Base-by-base conservation (phyloP, 2,888 invertebrate genomes). In the Alitta virens region DNA sequence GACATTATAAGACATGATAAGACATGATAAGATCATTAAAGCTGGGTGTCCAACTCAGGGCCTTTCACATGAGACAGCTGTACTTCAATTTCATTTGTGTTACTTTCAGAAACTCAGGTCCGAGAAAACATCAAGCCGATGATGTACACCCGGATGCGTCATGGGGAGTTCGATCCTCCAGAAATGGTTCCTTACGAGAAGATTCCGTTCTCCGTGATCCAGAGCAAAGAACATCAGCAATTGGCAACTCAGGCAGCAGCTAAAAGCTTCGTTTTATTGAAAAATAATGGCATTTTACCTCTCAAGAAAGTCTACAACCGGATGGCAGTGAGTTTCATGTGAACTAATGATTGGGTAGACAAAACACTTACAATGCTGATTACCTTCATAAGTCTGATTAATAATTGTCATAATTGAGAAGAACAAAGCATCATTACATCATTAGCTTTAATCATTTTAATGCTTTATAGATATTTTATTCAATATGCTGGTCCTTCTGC, bases 161-260 rank as follows among this genome's bases (percentile, higher is more conserved):
- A 70, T 5, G 72, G 72, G 18, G 66, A 68, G 50, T 72, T 72
- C 60, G 72, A 72, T 60, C 72, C 72, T 16, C 56, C 58, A 3
- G 55, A 49, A n/a, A 74, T 75, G 74, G 77, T 76, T 64, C 78
- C 78, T 0, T 78, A 77, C 63, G 59, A 57, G 23, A 57, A 56
- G 12, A 63, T 75, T 27, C 54, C 65, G 50, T 43, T 66, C 26
- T 65, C 69, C 14, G 69, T 69, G 5, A 57, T 74, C 2, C 70
- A 71, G 63, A 69, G 67, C 54, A 42, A 27, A 14, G 67, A 56
- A 1, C 76, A 76, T 55, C 55, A 70, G 53, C 26, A 66, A 25
- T 65, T 75, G 16, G 69, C 75, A 7, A 16, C 74, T 7, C 54
- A 56, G n/a, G 71, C 72, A 18, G 74, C 76, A 16, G 68, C 67